These are phyloP conservation scores for Lates japonicus DNA, from an alignment of 2,797 vertebrate species.

Conservation along the genomic window DNA sequence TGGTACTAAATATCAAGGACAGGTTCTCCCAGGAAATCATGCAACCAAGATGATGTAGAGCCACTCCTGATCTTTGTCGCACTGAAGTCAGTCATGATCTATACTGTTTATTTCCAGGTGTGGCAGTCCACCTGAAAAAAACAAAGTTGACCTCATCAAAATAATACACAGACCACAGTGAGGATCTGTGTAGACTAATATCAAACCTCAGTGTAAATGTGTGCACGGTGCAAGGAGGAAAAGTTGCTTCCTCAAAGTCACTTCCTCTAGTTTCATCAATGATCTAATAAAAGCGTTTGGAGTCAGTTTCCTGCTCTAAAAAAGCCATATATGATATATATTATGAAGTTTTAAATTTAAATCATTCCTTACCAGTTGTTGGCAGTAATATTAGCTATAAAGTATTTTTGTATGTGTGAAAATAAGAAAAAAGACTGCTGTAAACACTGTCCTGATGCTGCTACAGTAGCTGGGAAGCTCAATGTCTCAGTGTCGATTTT, in stretches of 20 bases:
- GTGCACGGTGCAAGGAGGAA: not conserved
- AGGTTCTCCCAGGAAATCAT: not conserved
- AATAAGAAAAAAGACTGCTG: no score
- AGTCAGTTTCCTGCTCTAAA: not conserved
- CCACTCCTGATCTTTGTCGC: not conserved
- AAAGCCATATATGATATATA: not conserved
- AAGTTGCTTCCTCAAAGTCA: slow-evolving; percentile 16
- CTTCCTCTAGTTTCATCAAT: slow-evolving; percentile 29
- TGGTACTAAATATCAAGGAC: no score
- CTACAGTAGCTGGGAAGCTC: not conserved
- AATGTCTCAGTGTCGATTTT: no score
- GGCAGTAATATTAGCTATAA: not conserved
- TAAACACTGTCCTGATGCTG: no score
- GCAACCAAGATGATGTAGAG: not conserved
- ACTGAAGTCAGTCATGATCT: not conserved
- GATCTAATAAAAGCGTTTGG: not conserved
- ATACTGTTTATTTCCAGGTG: not conserved
- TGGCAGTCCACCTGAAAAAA: not conserved
- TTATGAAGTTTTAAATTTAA: not conserved
- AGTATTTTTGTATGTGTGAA: not conserved
- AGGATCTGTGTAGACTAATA: not conserved
- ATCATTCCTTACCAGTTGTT: not conserved
- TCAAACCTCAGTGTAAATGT: not conserved
- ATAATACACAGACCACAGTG: not conserved
- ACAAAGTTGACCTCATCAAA: not conserved